Base-by-base conservation (phyloP, 2,113 vertebrate species). In the Actenoides hombroni region DNA sequence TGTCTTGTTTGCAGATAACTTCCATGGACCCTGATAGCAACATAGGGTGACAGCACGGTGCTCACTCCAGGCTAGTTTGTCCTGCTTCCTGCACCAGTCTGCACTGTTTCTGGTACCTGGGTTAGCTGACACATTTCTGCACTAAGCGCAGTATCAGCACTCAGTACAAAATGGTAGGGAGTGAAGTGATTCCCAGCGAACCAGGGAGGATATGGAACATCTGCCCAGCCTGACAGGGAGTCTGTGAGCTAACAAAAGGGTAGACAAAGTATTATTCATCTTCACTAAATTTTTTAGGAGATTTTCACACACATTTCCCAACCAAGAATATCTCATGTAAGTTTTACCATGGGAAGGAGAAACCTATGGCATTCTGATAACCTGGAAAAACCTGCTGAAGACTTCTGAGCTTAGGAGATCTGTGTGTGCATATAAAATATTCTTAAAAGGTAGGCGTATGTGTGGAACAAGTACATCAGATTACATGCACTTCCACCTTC, bases 301-400 rank as follows among this genome's bases (percentile, higher is more conserved):
- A 90, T 71, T 95, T 86, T 81, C 83, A 92, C 39, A 71, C 26
- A 18, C 10, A 8, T 81, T 94, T 92, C 42, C 24, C n/a, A 70
- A 51, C 10, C 12, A 74, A 77, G 65, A 78, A 17, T 42, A 21
- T 49, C 67, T 87, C 57, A 33, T 4, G 0, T 24, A 44, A 44
- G 9, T 40, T 88, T 74, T 88, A 63, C 49, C 83, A 96, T 0
- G 5, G 51, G 71, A 96, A 90, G 64, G 33, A 79, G 67, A 75
- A 83, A 77, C 11, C 16, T 2, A 2, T 9, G 8, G 48, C 28
- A 69, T 87, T 96, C 77, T 85, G 65, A 87, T 59, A 84, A 86
- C 74, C 86, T 1, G 1, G 92, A 94, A 94, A 96, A 96, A 96
- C 86, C 91, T 79, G 92, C 80, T 90, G 57, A 60, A 75, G 54